Percentiles rank a stretch among this genome's conserved stretches.
Conservation (phyloP, 92 coral and sea anemone genomes). For the Pocillopora meandrina region DNA sequence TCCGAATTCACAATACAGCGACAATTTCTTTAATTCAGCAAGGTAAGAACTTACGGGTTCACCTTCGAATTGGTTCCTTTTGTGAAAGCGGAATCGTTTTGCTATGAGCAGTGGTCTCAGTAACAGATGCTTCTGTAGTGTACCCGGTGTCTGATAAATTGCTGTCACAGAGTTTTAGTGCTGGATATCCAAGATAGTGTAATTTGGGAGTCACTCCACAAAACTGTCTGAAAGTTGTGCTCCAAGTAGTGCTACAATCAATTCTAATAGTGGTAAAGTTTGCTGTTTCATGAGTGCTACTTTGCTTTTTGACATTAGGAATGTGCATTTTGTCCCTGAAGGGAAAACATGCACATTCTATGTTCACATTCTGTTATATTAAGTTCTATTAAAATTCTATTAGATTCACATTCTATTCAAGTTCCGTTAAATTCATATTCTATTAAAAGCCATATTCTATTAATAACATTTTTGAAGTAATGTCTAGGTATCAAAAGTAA, state of each 20-base stretch:
- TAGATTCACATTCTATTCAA: too few relatives aligned
- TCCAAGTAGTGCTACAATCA: conserved; percentile 21
- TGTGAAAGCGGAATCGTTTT: too few relatives aligned
- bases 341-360: too few relatives aligned
- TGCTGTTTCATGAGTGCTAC: conserved; percentile 37
- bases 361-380: neutral
- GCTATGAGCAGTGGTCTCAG: too few relatives aligned
- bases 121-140: neutral
- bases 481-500: conserved; percentile 28
- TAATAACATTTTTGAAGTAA: conserved; percentile 14
- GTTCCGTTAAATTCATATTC: too few relatives aligned
- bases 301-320: conserved; percentile 40
- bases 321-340: conserved; percentile 12
- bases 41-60: too few relatives aligned
- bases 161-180: conserved; percentile 38
- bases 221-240: neutral
- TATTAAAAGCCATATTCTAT: neutral
- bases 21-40: too few relatives aligned
- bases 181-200: conserved; percentile 13
- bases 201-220: conserved; percentile 9
- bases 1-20: too few relatives aligned
- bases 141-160: conserved; percentile 48
- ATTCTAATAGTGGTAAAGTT: conserved; percentile 28
- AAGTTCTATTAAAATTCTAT: neutral
- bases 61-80: too few relatives aligned